Percentiles rank a stretch among this genome's conserved stretches.
These are phyloP conservation scores for Mesembrinibis cayennensis DNA, from an alignment of 2,113 vertebrate genomes.

Conservation along the genomic window DNA sequence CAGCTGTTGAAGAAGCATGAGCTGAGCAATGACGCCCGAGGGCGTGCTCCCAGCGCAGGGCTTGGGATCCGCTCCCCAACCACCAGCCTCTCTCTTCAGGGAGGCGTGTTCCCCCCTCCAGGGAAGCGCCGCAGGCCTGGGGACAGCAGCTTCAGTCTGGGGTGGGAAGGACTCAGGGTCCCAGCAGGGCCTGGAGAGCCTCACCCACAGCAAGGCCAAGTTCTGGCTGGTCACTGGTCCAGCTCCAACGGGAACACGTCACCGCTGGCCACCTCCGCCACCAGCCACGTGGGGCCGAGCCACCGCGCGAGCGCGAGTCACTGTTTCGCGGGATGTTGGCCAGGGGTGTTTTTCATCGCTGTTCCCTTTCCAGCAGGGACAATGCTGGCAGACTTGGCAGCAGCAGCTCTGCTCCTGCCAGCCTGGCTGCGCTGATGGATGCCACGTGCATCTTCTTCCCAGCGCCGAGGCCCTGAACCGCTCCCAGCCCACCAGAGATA, in stretches of 20 bases:
- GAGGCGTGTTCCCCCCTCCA: background rate
- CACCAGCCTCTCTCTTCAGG: background rate
- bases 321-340: background rate
- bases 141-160: background rate
- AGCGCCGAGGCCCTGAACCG: background rate
- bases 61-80: background rate
- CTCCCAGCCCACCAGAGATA: background rate
- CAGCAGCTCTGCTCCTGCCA: background rate
- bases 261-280: background rate
- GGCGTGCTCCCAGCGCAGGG: too few species aligned
- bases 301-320: fast-evolving
- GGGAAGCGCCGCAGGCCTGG: background rate
- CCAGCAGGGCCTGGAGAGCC: background rate
- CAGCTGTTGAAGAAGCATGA: background rate
- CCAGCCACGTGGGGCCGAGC: background rate
- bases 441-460: background rate
- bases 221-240: background rate
- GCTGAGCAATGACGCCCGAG: fast-evolving
- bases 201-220: fast-evolving
- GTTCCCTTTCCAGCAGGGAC: background rate
- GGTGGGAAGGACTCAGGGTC: background rate
- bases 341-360: background rate
- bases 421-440: background rate
- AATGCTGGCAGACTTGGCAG: background rate
- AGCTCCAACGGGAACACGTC: fast-evolving